A percentile compares a stretch with the other conserved stretches of the same genome.
These are phyloP conservation scores for Drosophila borealis DNA, from an alignment of 2,888 invertebrate genomes.

Conservation along the genomic window DNA sequence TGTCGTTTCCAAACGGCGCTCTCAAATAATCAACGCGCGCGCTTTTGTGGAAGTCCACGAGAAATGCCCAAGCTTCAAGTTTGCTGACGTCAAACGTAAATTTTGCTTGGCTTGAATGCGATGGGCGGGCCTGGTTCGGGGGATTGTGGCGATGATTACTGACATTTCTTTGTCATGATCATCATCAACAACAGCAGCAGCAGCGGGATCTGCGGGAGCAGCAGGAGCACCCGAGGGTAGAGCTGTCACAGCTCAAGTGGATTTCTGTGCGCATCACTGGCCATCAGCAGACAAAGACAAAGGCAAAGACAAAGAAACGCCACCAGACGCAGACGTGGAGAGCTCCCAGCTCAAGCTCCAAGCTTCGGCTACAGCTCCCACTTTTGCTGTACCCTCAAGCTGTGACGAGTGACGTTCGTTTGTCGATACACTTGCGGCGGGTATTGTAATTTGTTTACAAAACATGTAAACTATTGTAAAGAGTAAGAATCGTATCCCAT, in stretches of 20 bases:
- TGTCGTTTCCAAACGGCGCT: slow-evolving; percentile 11
- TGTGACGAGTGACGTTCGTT: slow-evolving; percentile 34
- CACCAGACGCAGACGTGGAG: slow-evolving; percentile 18
- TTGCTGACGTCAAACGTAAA: slow-evolving; percentile 65
- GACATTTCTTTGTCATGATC: slow-evolving; percentile 70
- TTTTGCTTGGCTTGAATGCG: slow-evolving; percentile 13
- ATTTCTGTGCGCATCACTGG: slow-evolving; percentile 59
- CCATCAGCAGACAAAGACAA: slow-evolving; percentile 46
- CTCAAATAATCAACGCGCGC: slow-evolving; percentile 43
- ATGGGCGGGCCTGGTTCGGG: neutral
- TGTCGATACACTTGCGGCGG: slow-evolving; percentile 23
- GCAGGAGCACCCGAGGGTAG: slow-evolving; percentile 5
- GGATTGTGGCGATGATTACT: slow-evolving; percentile 18
- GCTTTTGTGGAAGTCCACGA: slow-evolving; percentile 30
- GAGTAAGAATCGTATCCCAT: neutral
- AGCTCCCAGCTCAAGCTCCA: slow-evolving; percentile 27
- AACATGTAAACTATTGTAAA: neutral
- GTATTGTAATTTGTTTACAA: neutral
- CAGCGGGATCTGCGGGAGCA: slow-evolving; percentile 2
- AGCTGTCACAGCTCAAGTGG: slow-evolving; percentile 22
- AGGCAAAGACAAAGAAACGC: slow-evolving; percentile 39
- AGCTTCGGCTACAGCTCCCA: slow-evolving; percentile 25
- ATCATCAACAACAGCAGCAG: slow-evolving; percentile 18
- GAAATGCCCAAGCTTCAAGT: slow-evolving; percentile 52
- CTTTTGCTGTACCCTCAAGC: slow-evolving; percentile 22